Evolutionary conservation across 1,140 invertebrate species (phyloP).

Genomic region (Dysdera silvatica): DNA sequence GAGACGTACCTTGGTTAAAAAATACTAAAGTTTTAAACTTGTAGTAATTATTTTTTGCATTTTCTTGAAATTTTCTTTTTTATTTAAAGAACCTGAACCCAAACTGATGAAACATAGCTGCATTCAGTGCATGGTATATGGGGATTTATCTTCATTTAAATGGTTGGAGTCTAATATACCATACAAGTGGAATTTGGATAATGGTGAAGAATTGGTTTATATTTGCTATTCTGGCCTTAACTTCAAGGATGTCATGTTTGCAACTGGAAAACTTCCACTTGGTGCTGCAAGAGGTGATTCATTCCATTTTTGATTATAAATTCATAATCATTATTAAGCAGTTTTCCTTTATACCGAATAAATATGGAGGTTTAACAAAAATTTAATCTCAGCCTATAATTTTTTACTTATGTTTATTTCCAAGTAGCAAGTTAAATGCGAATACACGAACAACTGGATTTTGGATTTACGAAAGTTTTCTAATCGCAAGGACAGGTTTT

Average conservation of each 20-base stretch:
- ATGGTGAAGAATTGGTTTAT: slow-evolving; percentile 51
- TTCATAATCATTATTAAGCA: not conserved
- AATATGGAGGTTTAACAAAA: no score
- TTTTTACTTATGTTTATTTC: no score
- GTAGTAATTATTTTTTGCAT: slow-evolving; percentile 38
- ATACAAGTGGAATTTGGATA: slow-evolving; percentile 36
- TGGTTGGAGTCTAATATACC: slow-evolving; percentile 84
- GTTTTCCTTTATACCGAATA: no score
- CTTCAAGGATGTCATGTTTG: slow-evolving; percentile 95
- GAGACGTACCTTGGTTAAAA: no score
- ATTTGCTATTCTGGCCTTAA: slow-evolving; percentile 86
- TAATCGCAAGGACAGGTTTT: no score
- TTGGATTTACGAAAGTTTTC: no score
- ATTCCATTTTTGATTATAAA: not conserved
- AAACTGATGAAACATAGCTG: slow-evolving; percentile 36
- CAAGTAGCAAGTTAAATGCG: no score
- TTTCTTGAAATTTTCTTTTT: slow-evolving; percentile 78
- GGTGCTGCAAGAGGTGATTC: slow-evolving; percentile 56
- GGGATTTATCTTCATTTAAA: slow-evolving; percentile 80
- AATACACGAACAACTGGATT: no score
- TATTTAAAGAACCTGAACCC: slow-evolving; percentile 84
- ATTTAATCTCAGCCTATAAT: no score
- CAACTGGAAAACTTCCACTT: slow-evolving; percentile 86
- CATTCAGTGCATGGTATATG: slow-evolving; percentile 54
- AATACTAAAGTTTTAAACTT: no score